These are phyloP conservation scores for Poecilia wingei DNA, from an alignment of 2,797 vertebrate species.

Conservation along the genomic window DNA sequence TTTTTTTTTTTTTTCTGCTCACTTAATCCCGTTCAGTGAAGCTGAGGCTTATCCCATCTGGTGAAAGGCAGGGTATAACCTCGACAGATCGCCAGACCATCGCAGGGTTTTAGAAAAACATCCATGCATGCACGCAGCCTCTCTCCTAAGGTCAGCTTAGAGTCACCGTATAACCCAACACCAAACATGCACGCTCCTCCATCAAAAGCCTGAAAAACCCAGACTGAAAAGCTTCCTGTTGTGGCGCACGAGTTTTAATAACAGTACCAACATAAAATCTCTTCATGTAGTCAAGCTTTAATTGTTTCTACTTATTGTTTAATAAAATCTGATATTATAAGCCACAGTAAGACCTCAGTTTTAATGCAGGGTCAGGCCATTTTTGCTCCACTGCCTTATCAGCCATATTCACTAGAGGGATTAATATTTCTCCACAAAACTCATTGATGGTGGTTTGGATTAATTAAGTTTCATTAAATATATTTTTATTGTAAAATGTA, in stretches of 20 bases:
- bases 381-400: slow-evolving; percentile 6
- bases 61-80: slow-evolving; percentile 4
- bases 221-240: background rate
- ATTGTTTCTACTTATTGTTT: background rate
- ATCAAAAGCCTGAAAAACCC: background rate
- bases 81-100: background rate
- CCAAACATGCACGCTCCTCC: background rate
- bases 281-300: slow-evolving; percentile 4
- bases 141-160: background rate
- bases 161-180: background rate
- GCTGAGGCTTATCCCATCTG: background rate
- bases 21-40: slow-evolving; percentile 1
- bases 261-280: background rate
- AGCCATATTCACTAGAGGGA: background rate
- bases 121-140: background rate
- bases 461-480: background rate
- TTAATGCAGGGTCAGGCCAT: background rate
- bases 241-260: background rate
- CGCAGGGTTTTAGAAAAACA: background rate
- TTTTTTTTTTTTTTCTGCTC: background rate
- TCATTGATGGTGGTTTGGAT: background rate
- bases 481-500: background rate
- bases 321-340: background rate
- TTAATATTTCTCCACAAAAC: background rate
- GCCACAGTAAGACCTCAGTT: background rate